Conservation (phyloP, 2,888 invertebrate species). For the Drosophila subquinaria region DNA sequence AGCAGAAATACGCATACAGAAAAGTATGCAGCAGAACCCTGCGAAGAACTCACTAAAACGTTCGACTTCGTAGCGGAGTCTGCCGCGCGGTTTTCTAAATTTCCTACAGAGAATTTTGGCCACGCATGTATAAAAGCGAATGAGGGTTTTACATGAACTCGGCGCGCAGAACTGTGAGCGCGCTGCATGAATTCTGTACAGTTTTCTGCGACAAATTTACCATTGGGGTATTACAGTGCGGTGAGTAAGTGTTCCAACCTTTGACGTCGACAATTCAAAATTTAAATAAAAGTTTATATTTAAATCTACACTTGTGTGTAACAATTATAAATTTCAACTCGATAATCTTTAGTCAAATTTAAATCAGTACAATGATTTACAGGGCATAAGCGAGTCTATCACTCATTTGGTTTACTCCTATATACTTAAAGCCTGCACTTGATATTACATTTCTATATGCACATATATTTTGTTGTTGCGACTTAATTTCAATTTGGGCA, state of each 20-base stretch:
- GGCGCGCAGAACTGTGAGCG: too few species aligned
- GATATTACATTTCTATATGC: slow-evolving; percentile 21
- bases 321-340: not conserved
- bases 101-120: too few species aligned
- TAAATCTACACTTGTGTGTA: not conserved
- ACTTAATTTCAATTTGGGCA: slow-evolving; percentile 40
- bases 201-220: too few species aligned
- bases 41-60: too few species aligned
- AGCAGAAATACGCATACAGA: too few species aligned
- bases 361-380: not conserved
- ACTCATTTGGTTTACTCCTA: not conserved
- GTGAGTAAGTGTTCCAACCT: slow-evolving; percentile 47
- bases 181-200: too few species aligned
- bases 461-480: slow-evolving; percentile 22
- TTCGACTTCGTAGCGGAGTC: too few species aligned
- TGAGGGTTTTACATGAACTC: too few species aligned
- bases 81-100: too few species aligned
- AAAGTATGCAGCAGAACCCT: too few species aligned
- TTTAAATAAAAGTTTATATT: slow-evolving; percentile 25
- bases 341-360: not conserved
- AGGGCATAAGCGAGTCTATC: slow-evolving; percentile 16
- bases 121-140: too few species aligned
- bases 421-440: slow-evolving; percentile 17
- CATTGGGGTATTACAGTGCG: slow-evolving; percentile 20
- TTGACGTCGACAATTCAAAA: slow-evolving; percentile 20